Percentiles rank a stretch among this genome's conserved stretches.
phyloP scores from a whole-genome alignment of 2,888 invertebrate genomes.

The Pomacea canaliculata region DNA sequence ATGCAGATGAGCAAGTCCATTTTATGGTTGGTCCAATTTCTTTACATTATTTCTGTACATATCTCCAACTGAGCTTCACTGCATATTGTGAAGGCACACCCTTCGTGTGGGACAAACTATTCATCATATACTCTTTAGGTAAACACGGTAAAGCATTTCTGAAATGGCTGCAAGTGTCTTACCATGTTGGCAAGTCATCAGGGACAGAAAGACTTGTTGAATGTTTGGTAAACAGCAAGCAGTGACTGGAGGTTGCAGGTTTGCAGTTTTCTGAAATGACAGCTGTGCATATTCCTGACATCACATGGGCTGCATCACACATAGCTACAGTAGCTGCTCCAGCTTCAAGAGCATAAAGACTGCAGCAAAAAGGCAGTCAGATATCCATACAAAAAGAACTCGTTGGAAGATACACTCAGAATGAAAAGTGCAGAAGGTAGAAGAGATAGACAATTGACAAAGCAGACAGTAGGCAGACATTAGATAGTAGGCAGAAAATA shows the following conservation, averaged over 20 bases:
- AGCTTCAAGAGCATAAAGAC: constrained; percentile 77
- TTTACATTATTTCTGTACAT: too few relatives aligned
- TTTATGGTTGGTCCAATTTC: background rate
- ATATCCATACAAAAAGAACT: background rate
- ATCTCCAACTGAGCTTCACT: too few relatives aligned
- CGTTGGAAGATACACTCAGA: background rate
- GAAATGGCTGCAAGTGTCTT: constrained; percentile 18
- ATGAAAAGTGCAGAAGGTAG: background rate
- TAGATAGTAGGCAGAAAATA: too few relatives aligned
- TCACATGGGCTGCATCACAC: constrained; percentile 78
- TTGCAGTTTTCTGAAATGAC: constrained; percentile 73
- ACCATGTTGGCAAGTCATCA: constrained; percentile 74
- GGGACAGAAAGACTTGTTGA: constrained; percentile 75
- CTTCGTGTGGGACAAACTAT: too few relatives aligned
- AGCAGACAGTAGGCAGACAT: too few relatives aligned
- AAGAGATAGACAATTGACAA: background rate
- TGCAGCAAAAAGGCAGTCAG: constrained; percentile 44
- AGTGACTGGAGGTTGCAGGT: constrained; percentile 30
- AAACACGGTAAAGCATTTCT: too few relatives aligned
- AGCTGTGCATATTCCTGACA: constrained; percentile 77
- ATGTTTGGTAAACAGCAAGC: constrained; percentile 75
- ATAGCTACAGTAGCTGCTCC: constrained; percentile 76
- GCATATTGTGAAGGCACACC: too few relatives aligned
- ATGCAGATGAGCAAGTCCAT: background rate
- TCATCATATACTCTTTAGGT: too few relatives aligned